Evolutionary conservation across 2,888 invertebrate genomes (phyloP).

Genomic region (Patella ulyssiponensis): DNA sequence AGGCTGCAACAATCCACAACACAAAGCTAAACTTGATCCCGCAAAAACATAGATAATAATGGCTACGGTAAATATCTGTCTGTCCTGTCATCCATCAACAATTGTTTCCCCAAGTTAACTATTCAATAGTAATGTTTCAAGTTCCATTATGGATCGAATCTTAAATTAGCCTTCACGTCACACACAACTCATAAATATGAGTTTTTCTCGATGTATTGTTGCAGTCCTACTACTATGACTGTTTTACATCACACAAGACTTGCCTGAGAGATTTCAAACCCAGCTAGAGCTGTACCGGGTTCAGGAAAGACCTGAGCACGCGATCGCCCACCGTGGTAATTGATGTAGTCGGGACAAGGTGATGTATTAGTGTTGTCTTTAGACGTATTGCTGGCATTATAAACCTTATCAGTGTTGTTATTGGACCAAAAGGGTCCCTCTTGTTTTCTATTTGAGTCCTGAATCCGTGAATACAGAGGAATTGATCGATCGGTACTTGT

Average conservation of each 20-base stretch:
- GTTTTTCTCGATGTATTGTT: too few relatives aligned
- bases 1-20: too few relatives aligned
- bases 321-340: conserved; percentile 36
- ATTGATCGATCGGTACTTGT: not conserved
- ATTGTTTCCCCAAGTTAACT: too few relatives aligned
- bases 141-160: too few relatives aligned
- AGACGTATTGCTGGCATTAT: conserved; percentile 1
- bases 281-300: conserved; percentile 43
- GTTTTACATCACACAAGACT: conserved; percentile 46
- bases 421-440: conserved; percentile 20
- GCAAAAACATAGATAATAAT: too few relatives aligned
- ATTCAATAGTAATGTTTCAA: too few relatives aligned
- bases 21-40: too few relatives aligned
- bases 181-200: too few relatives aligned
- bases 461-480: not conserved
- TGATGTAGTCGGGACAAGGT: conserved; percentile 24
- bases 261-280: conserved; percentile 54
- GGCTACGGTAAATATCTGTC: too few relatives aligned
- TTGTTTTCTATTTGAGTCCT: conserved; percentile 5
- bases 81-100: too few relatives aligned
- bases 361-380: conserved; percentile 5
- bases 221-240: too few relatives aligned
- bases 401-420: conserved; percentile 20
- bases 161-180: too few relatives aligned
- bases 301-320: conserved; percentile 56